These are phyloP conservation scores for Dicranocentrus wangi DNA, from an alignment of 2,888 invertebrate genomes.

Conservation along the genomic window DNA sequence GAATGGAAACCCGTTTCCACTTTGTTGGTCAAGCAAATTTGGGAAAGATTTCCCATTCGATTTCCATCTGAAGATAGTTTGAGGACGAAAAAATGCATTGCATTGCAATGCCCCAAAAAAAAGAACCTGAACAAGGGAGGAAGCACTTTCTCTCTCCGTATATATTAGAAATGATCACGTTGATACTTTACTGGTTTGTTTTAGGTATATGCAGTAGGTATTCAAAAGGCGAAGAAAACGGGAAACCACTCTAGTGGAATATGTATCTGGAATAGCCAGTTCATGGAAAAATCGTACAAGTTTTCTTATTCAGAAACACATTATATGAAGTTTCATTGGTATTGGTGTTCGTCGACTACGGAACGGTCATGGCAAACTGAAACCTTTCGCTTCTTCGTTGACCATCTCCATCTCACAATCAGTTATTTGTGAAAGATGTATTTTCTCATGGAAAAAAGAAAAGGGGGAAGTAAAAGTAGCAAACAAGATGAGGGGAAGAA, in stretches of 20 bases:
- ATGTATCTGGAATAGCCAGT: not conserved
- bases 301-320: conserved; percentile 15
- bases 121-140: not conserved
- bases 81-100: conserved; percentile 42
- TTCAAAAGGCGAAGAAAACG: conserved; percentile 10
- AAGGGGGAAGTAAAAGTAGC: conserved; percentile 45
- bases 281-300: conserved; percentile 26
- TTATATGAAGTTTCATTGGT: conserved; percentile 5
- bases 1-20: conserved; percentile 69
- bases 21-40: conserved; percentile 73
- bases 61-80: conserved; percentile 67
- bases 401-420: conserved; percentile 32
- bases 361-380: not conserved
- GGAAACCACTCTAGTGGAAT: not conserved
- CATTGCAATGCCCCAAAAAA: conserved; percentile 29
- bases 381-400: not conserved
- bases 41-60: conserved; percentile 72
- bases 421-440: conserved; percentile 65
- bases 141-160: conserved; percentile 1
- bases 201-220: conserved; percentile 6
- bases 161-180: conserved; percentile 45
- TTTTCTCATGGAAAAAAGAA: conserved; percentile 62
- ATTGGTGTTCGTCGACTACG: not conserved
- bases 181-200: conserved; percentile 8
- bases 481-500: conserved; percentile 47